Evolutionary conservation across 2,888 invertebrate species (phyloP).

Genomic region (Malacosoma neustria): DNA sequence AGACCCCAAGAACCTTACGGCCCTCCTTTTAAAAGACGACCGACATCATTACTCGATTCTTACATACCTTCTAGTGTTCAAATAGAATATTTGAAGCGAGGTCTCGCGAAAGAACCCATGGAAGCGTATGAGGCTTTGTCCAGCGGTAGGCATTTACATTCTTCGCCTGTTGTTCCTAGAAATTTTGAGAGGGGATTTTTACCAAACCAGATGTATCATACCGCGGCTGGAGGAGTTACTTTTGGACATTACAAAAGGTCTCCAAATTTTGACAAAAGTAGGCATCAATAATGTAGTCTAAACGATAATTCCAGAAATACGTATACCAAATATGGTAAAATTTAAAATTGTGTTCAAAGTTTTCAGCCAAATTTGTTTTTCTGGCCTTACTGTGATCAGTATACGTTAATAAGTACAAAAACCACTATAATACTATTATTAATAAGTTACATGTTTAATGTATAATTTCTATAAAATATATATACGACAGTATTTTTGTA

Average conservation of each 20-base stretch:
- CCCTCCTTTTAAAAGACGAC: constrained; percentile 40
- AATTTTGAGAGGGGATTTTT: constrained; percentile 61
- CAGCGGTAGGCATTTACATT: constrained; percentile 37
- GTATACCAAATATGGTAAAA: too few species aligned
- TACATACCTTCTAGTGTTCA: constrained; percentile 76
- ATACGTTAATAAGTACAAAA: too few species aligned
- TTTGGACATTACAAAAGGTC: constrained; percentile 61
- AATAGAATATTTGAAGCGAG: constrained; percentile 60
- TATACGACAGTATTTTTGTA: too few species aligned
- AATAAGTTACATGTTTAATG: too few species aligned
- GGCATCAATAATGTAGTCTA: constrained; percentile 24
- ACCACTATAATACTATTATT: too few species aligned
- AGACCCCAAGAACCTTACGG: constrained; percentile 36
- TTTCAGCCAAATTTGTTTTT: too few species aligned
- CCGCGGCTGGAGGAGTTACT: constrained; percentile 53
- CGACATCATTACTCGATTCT: constrained; percentile 73
- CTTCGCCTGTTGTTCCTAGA: constrained; percentile 29
- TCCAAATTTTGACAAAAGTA: constrained; percentile 39
- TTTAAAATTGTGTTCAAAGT: too few species aligned
- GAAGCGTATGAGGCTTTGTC: constrained; percentile 57
- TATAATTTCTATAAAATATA: too few species aligned
- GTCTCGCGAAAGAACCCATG: constrained; percentile 52
- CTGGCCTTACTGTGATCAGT: too few species aligned
- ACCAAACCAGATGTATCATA: constrained; percentile 67
- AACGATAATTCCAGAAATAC: too few species aligned